A percentile compares a stretch with the other conserved stretches of the same genome.
These are phyloP conservation scores for Aphyosemion australe DNA, from an alignment of 2,113 vertebrate genomes.

Conservation along the genomic window DNA sequence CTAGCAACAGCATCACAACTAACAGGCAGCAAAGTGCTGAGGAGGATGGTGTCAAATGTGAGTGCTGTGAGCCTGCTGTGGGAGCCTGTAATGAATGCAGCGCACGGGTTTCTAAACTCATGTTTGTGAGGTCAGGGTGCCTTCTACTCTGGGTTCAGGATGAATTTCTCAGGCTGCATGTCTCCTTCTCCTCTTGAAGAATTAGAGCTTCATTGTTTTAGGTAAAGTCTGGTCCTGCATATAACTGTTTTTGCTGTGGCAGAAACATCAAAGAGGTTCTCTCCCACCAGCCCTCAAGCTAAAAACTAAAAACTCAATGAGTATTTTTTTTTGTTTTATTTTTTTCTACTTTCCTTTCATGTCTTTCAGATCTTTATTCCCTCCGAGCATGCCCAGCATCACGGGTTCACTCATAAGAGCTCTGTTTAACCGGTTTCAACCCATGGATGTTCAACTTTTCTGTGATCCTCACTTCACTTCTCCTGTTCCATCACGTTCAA, in stretches of 20 bases:
- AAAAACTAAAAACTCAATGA: constrained; percentile 34
- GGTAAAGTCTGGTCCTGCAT: constrained; percentile 24
- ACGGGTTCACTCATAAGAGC: constrained; percentile 21
- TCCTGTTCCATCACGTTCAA: constrained; percentile 19
- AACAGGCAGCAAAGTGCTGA: constrained; percentile 43
- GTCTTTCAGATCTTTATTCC: constrained; percentile 44
- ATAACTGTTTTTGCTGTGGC: constrained; percentile 38
- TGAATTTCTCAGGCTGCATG: constrained; percentile 9
- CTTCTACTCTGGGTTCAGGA: constrained; percentile 31
- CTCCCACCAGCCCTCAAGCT: constrained; percentile 53
- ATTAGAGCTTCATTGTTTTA: constrained; percentile 31
- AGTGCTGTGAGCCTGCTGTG: constrained; percentile 27
- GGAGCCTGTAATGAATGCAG: constrained; percentile 42
- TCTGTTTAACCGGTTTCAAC: constrained; percentile 25
- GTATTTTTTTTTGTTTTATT: constrained; percentile 3
- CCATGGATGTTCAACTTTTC: constrained; percentile 8
- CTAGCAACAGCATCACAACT: constrained; percentile 75
- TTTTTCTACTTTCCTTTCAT: constrained; percentile 18
- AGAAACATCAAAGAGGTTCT: constrained; percentile 65
- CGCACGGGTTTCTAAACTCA: constrained; percentile 39
- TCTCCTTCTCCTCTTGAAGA: constrained; percentile 15
- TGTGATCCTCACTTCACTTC: constrained; percentile 22
- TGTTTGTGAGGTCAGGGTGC: constrained; percentile 39
- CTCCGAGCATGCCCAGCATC: constrained; percentile 20
- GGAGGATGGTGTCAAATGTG: constrained; percentile 53